Evolutionary conservation across 2,888 invertebrate species (phyloP), one percentile per base, ranked within the genome.

Genomic region (Nomada lathburiana): DNA sequence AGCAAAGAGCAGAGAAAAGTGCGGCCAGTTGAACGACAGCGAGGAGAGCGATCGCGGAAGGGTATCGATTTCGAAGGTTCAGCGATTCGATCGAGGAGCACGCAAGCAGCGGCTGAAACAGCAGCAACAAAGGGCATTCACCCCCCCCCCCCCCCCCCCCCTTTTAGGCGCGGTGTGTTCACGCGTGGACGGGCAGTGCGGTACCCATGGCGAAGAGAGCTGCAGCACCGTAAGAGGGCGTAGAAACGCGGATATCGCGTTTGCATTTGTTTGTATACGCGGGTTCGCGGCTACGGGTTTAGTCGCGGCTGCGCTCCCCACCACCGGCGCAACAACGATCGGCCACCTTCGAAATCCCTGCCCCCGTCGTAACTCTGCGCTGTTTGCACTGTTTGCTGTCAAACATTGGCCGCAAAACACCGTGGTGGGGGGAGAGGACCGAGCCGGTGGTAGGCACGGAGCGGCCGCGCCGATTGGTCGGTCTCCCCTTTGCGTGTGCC

Each of bases 381-480:
- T 91, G 90, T 92, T 91, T 91, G 91, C 92, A 91, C 90, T 91
- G 90, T 92, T 92, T 92, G 90, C 90, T 90, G 92, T 91, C 92
- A 93, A 92, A 93, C 93, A 93, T 92, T 92, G 92, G 91, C 88
- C 84, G 86, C 88, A 90, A 86, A 91, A 90, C 90, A 89, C 71
- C 59, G 70, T 70, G 82, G 90, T 88, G 90, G 92, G 89, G 88
- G 60, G 52, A 57, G 26, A 50, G 71, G 47, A 69, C 36, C 72
- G 52, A 16, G 73, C 59, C 57, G 67, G 67, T 42, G 64, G 50
- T 18, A 53, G 53, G 50, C 5, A 20, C 52, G 52, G 62, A 11
- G 13, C 47, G 10, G 0, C 2, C 13, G 0, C 47, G 1, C 0
- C 20, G 63, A 88, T 88, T 88, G 88, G 88, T 70, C 64, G 26